Evolutionary conservation across 2,113 vertebrate genomes (phyloP).

Genomic region (Tinamus guttatus): DNA sequence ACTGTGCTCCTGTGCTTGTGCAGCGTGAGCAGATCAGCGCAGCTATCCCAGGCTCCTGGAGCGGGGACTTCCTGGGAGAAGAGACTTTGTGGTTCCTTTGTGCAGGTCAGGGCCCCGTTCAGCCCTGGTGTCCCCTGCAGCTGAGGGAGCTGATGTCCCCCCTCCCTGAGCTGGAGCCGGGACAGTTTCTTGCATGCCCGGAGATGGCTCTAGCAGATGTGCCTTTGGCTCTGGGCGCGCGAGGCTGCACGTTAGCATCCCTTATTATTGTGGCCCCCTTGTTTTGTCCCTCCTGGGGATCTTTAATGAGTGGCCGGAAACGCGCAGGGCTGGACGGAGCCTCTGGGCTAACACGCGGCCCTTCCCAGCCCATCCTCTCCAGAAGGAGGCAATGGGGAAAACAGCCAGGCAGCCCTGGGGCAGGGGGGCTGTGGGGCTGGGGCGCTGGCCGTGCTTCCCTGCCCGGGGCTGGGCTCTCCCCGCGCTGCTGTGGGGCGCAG

Average conservation of each 20-base stretch:
- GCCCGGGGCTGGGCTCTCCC: neutral
- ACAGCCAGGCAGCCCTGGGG: neutral
- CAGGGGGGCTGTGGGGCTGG: rapidly evolving
- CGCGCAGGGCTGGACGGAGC: neutral
- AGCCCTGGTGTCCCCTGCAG: neutral
- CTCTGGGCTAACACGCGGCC: rapidly evolving
- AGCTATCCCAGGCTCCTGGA: neutral
- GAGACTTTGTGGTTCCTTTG: neutral
- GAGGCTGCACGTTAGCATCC: neutral
- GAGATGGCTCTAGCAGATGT: constrained; percentile 58
- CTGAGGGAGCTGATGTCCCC: neutral
- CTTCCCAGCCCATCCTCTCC: neutral
- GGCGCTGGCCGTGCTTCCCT: neutral
- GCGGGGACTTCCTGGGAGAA: neutral
- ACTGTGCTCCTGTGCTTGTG: neutral
- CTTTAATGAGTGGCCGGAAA: neutral
- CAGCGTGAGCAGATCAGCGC: neutral
- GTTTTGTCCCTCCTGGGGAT: constrained; percentile 18
- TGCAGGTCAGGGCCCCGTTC: neutral
- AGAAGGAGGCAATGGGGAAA: neutral
- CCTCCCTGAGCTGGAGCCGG: neutral
- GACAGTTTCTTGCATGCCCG: neutral
- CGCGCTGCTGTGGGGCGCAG: neutral
- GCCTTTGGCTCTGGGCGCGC: neutral
- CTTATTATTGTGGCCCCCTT: constrained; percentile 22